Evolutionary conservation across 2,113 vertebrate species (phyloP).

Genomic region (Dipodomys ordii): DNA sequence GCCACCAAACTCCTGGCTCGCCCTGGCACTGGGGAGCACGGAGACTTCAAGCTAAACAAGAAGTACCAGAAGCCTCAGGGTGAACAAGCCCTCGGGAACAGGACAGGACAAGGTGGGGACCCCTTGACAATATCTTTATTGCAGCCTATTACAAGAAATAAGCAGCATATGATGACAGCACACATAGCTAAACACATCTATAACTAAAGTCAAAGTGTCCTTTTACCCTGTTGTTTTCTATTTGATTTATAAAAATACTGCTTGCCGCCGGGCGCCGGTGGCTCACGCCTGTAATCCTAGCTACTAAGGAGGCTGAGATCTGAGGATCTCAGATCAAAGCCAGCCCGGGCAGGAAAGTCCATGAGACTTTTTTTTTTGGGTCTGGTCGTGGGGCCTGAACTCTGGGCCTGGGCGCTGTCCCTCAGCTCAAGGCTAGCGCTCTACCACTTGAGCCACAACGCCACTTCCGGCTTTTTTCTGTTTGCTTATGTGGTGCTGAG

Average conservation of each 20-base stretch:
- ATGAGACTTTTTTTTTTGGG: too few relatives aligned
- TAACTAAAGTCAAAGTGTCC: background rate
- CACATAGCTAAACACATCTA: background rate
- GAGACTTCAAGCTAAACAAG: constrained; percentile 83
- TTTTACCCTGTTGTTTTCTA: background rate
- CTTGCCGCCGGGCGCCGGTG: too few relatives aligned
- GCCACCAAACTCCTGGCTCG: constrained; percentile 84
- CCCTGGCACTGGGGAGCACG: constrained; percentile 83
- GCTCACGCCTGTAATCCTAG: too few relatives aligned
- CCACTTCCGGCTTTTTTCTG: too few relatives aligned
- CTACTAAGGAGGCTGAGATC: too few relatives aligned
- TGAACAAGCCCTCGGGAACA: constrained; percentile 42
- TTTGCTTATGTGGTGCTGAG: too few relatives aligned
- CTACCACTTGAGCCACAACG: too few relatives aligned
- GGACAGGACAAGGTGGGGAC: background rate
- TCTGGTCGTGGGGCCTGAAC: too few relatives aligned
- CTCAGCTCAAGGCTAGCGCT: too few relatives aligned
- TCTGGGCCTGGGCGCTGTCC: too few relatives aligned
- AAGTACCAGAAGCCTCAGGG: constrained; percentile 81
- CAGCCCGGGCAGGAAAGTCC: too few relatives aligned
- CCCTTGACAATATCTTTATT: background rate
- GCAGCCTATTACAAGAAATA: background rate
- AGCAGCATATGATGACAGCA: background rate
- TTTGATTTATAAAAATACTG: background rate
- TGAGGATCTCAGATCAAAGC: too few relatives aligned